Base-by-base conservation (phyloP, 1,140 invertebrate species). In the Coelopa frigida region DNA sequence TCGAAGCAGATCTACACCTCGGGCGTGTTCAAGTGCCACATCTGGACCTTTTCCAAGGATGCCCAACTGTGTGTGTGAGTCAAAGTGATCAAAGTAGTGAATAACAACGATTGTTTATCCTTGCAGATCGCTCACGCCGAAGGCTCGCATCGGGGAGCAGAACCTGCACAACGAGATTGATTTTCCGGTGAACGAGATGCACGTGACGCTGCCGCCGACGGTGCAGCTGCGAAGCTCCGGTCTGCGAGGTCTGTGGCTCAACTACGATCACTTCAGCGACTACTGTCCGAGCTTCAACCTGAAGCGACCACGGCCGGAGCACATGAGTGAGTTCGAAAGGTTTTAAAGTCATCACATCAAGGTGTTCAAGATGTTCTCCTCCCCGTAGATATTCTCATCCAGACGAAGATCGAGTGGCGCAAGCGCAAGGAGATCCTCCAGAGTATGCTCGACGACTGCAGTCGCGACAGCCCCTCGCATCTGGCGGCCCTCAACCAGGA, bases 241-340 rank as follows among this genome's bases (percentile, higher is more conserved):
- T 1, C 57, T 83, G 15, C 68, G 81, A 32, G 73, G 71, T 6
- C 65, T 82, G 33, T 79, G 79, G 73, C 46, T 78, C 5, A 73
- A 73, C 44, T 81, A 80, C 50, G 80, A 83, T 51, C 78, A 81
- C 59, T 74, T 74, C 15, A 75, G 71, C 47, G 72, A 76, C 44
- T 61, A 67, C 8, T 70, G 71, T 51, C 53, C 49, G 3, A 73
- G 70, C n/a, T 79, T 68, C 18, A 51, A 54, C 45, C 53, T 56
- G 42, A 70, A 46, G 15, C 56, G 53, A 41, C 54, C 54, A 6
- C 51, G 64, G n/a, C 62, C 62, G 4, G 56, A 53, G 4, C 54
- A 59, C 41, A 58, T 63, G 12, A 66, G 62, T 66, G 33, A 48
- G 53, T n/a, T n/a, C n/a, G n/a, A n/a, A n/a, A n/a, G n/a, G n/a